These are phyloP conservation scores for Mus musculus DNA, from an alignment of 2,113 vertebrate genomes.

Conservation along the genomic window DNA sequence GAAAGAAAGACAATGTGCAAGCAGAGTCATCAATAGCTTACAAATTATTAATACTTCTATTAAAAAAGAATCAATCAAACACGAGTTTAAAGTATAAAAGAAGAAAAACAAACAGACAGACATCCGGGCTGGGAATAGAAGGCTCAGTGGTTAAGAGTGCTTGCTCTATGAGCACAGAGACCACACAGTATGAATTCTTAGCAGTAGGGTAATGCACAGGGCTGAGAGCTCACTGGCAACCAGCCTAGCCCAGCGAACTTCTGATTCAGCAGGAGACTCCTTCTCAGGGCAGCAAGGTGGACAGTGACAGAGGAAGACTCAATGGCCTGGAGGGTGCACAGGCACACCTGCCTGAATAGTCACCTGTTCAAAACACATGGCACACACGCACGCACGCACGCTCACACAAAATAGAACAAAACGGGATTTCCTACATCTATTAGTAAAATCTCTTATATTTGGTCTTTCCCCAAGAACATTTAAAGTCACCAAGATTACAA, in stretches of 20 bases:
- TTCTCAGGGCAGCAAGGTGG: not conserved
- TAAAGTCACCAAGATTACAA: not conserved
- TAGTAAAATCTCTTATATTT: not conserved
- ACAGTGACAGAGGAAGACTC: not conserved
- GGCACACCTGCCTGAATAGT: not conserved
- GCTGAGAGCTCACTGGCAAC: not conserved
- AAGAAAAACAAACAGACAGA: not conserved
- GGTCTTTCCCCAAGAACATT: not conserved
- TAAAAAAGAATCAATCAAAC: constrained; percentile 1
- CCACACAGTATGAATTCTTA: not conserved
- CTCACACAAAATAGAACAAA: not conserved
- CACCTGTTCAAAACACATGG: not conserved
- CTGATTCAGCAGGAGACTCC: not conserved
- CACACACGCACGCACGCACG: not conserved
- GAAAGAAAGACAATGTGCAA: not conserved
- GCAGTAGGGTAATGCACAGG: not conserved
- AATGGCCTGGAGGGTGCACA: not conserved
- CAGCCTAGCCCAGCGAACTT: not conserved
- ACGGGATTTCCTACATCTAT: not conserved
- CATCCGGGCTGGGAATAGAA: not conserved
- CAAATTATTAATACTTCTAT: not conserved
- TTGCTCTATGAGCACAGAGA: not conserved
- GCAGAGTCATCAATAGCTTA: not conserved
- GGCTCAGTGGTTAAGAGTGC: not conserved
- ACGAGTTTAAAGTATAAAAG: not conserved